These are phyloP conservation scores for Therioaphis trifolii DNA, from an alignment of 2,888 invertebrate genomes.

Conservation along the genomic window DNA sequence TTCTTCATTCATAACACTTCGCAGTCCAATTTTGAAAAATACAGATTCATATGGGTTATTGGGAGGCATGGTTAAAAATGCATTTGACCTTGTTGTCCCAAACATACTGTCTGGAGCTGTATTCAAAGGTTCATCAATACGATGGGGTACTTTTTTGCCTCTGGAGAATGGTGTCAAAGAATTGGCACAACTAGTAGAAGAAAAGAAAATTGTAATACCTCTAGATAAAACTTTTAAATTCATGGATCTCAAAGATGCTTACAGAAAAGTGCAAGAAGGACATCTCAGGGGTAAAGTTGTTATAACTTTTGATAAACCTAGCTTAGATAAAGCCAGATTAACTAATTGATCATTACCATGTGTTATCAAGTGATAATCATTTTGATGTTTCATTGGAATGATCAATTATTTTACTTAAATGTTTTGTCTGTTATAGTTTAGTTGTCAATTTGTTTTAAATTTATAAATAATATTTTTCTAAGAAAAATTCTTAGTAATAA, in stretches of 20 bases:
- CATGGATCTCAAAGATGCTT: constrained; percentile 78
- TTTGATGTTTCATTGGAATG: not conserved
- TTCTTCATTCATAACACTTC: constrained; percentile 81
- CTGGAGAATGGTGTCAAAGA: constrained; percentile 76
- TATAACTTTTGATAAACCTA: constrained; percentile 68
- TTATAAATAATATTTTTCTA: constrained; percentile 4
- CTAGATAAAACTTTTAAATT: constrained; percentile 80
- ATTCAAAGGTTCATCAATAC: constrained; percentile 69
- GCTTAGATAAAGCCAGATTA: constrained; percentile 46
- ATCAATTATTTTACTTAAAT: constrained; percentile 3
- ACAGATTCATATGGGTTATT: constrained; percentile 82
- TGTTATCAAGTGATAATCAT: not conserved
- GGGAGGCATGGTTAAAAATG: constrained; percentile 75
- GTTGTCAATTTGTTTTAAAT: not conserved
- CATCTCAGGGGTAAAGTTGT: constrained; percentile 85
- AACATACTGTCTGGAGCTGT: constrained; percentile 70
- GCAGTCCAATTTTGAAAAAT: constrained; percentile 83
- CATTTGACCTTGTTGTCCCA: constrained; percentile 71
- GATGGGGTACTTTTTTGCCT: constrained; percentile 88
- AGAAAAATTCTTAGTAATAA: constrained; percentile 17
- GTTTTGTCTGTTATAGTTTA: not conserved
- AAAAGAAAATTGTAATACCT: constrained; percentile 72
- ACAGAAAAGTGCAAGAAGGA: constrained; percentile 74
- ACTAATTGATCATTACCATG: constrained; percentile 7
- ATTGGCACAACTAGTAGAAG: constrained; percentile 77